Percentiles rank a stretch among this genome's conserved stretches.
These are phyloP conservation scores for Melipona bicolor DNA, from an alignment of 2,888 invertebrate species.

Conservation along the genomic window DNA sequence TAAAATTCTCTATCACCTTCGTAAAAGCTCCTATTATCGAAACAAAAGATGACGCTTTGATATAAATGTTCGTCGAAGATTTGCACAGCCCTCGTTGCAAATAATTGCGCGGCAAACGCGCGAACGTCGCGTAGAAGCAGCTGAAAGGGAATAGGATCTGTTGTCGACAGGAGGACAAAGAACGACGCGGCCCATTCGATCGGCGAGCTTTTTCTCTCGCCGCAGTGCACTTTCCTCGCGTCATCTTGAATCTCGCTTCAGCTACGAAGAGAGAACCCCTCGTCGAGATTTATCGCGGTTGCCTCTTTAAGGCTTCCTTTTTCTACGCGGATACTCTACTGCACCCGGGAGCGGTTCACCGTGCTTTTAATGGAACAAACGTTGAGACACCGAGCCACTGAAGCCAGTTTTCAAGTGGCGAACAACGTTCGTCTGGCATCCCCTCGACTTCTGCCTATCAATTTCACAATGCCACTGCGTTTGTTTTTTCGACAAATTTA, in stretches of 20 bases:
- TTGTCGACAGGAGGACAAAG: background rate
- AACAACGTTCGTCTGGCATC: slow-evolving; percentile 54
- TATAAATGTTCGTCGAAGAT: background rate
- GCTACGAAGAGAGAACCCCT: slow-evolving; percentile 45
- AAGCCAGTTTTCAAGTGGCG: slow-evolving; percentile 61
- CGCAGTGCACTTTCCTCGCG: slow-evolving; percentile 63
- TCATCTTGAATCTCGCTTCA: slow-evolving; percentile 51
- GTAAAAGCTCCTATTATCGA: background rate
- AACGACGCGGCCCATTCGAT: slow-evolving; percentile 14
- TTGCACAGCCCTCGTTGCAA: background rate
- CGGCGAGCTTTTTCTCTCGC: background rate
- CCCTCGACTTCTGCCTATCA: slow-evolving; percentile 53
- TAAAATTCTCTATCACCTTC: too few species aligned
- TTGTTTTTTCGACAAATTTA: slow-evolving; percentile 29
- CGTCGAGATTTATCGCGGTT: slow-evolving; percentile 68
- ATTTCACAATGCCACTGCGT: slow-evolving; percentile 28
- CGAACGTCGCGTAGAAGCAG: background rate
- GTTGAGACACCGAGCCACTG: slow-evolving; percentile 61
- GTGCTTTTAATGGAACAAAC: slow-evolving; percentile 72
- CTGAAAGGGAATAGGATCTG: background rate
- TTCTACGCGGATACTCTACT: slow-evolving; percentile 55
- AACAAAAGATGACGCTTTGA: background rate
- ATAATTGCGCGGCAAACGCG: background rate
- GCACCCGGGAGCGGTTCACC: slow-evolving; percentile 59
- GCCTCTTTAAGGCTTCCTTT: slow-evolving; percentile 64